Evolutionary conservation across 2,113 vertebrate genomes (phyloP), one percentile per base, ranked within the genome.

Genomic region (Oxyura jamaicensis): DNA sequence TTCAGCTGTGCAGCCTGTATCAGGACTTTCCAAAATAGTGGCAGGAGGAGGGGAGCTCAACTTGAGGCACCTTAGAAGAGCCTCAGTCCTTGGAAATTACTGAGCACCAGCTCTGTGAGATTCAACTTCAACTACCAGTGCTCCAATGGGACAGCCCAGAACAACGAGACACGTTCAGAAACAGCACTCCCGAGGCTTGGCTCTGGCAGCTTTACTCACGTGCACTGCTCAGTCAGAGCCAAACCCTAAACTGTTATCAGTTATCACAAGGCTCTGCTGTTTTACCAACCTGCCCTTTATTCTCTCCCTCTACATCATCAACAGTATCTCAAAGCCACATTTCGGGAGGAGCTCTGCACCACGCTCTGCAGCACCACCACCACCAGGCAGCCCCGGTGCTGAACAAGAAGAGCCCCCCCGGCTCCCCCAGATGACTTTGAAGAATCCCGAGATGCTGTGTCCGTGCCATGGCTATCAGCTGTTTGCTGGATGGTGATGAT

Each of bases 161-260:
- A 48, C 48, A 78, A 69, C 73, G 53, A 48, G 26, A 69, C 4
- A 11, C 23, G 87, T 60, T n/a, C 50, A 28, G 82, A 89, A 44
- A 14, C 36, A n/a, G 3, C 42, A 79, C 66, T 13, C 74, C 35
- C 1, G 1, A 79, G 72, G 58, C 53, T 88, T 73, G 36, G 19
- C 44, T 52, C 66, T 26, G 23, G 33, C 13, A 50, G 62, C 71
- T 93, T 87, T 83, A 20, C 44, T 66, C 74, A 63, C 23, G 13
- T 0, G 1, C 31, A 13, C 5, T 3, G 41, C 72, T 87, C 77
- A 36, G 8, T 0, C 25, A 48, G 69, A 88, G 59, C 74, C 84
- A 88, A 90, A 83, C 28, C 75, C 75, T 83, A 36, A 44, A 85
- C 25, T 62, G 50, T 53, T 92, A 71, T 35, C 78, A 92, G 66